Evolutionary conservation across 2,888 invertebrate species (phyloP).

Genomic region (Dolichomitus sp.): DNA sequence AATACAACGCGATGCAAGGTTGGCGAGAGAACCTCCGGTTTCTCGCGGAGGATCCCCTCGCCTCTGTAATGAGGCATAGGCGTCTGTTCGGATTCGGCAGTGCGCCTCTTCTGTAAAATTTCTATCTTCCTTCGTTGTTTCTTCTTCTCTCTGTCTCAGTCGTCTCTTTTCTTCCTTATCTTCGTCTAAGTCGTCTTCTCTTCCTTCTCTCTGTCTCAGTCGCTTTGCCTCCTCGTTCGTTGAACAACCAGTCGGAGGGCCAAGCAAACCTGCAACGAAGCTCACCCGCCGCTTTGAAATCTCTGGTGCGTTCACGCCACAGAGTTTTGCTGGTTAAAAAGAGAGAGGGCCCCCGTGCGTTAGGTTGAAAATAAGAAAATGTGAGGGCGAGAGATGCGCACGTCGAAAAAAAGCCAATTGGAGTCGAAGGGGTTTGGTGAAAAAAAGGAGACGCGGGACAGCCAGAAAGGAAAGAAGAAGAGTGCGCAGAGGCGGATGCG

Average conservation of each 20-base stretch:
- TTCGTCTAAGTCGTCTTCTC: not conserved
- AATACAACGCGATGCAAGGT: constrained; percentile 25
- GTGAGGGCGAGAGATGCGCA: constrained; percentile 54
- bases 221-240: not conserved
- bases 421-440: constrained; percentile 76
- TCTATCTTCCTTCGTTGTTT: constrained; percentile 7
- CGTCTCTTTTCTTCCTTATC: not conserved
- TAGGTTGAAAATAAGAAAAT: constrained; percentile 58
- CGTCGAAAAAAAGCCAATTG: constrained; percentile 78
- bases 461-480: constrained; percentile 59
- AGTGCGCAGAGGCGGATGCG: constrained; percentile 40
- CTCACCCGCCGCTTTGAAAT: constrained; percentile 19
- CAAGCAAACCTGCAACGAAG: not conserved
- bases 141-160: not conserved
- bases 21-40: constrained; percentile 33
- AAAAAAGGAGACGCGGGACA: constrained; percentile 59
- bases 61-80: constrained; percentile 54
- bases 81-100: constrained; percentile 42
- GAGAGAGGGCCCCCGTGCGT: not conserved
- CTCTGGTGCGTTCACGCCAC: constrained; percentile 41
- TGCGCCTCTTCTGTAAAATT: constrained; percentile 35
- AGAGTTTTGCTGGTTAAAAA: not conserved
- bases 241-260: not conserved
- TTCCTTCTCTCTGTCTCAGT: not conserved
- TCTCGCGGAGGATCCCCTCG: constrained; percentile 9